A percentile compares a stretch with the other conserved stretches of the same genome.
Evolutionary conservation across 2,888 invertebrate genomes (phyloP).

Genomic region (Zaprionus obscuricornis): DNA sequence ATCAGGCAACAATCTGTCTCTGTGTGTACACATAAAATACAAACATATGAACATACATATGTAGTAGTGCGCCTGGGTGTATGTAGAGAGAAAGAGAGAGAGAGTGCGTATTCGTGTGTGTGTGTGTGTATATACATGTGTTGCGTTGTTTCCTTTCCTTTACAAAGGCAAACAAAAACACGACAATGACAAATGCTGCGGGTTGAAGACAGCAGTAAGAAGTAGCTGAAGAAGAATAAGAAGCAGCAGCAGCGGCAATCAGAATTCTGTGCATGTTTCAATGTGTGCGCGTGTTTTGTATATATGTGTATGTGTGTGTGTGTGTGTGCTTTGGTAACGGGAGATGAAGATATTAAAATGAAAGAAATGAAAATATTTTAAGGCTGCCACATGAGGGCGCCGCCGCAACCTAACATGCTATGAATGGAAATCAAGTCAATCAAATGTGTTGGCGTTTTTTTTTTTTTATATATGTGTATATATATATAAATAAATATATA

Average conservation of each 20-base stretch:
- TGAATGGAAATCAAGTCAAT: constrained; percentile 43
- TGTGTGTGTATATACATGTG: constrained; percentile 46
- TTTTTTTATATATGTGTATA: constrained; percentile 34
- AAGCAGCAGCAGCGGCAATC: constrained; percentile 41
- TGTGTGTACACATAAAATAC: constrained; percentile 42
- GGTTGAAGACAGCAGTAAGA: constrained; percentile 39
- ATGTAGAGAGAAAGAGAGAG: too few species aligned
- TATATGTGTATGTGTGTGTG: constrained; percentile 21
- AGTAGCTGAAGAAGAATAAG: constrained; percentile 35
- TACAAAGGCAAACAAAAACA: constrained; percentile 58
- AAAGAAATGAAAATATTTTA: constrained; percentile 49
- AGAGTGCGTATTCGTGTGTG: not conserved
- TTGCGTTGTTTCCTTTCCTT: constrained; percentile 51
- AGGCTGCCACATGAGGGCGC: constrained; percentile 50
- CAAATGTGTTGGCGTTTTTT: constrained; percentile 53
- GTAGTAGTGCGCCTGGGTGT: too few species aligned
- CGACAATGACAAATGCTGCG: constrained; percentile 57
- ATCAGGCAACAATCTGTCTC: constrained; percentile 50
- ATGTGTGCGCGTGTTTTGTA: constrained; percentile 20
- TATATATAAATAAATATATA: not conserved
- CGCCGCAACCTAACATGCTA: too few species aligned
- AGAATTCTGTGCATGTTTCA: constrained; percentile 52
- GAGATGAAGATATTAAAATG: constrained; percentile 47
- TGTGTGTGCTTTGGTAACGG: constrained; percentile 29
- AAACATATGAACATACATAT: constrained; percentile 23